Evolutionary conservation across 2,888 invertebrate genomes (phyloP).

Genomic region (Alitta virens): DNA sequence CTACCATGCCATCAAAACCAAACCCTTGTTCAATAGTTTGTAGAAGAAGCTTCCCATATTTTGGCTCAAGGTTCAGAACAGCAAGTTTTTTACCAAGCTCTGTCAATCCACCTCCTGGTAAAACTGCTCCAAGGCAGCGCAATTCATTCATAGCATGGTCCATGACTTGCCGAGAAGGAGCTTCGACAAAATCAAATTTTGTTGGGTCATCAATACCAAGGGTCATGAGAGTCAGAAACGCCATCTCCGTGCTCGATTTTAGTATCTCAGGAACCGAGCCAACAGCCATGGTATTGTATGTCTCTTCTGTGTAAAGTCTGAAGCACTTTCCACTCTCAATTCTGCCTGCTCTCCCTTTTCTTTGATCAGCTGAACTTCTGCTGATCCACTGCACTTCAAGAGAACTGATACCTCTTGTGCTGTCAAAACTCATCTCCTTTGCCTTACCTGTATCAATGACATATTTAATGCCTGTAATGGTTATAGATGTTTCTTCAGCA

Average conservation of each 20-base stretch:
- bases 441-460: slow-evolving; percentile 56
- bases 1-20: slow-evolving; percentile 39
- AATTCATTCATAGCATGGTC: slow-evolving; percentile 37
- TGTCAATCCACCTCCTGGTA: slow-evolving; percentile 36
- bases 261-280: slow-evolving; percentile 52
- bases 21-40: slow-evolving; percentile 33
- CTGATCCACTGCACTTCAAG: slow-evolving; percentile 41
- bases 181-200: slow-evolving; percentile 51
- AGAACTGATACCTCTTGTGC: slow-evolving; percentile 41
- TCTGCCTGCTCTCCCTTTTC: slow-evolving; percentile 57
- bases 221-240: slow-evolving; percentile 46
- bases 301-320: no score
- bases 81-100: slow-evolving; percentile 46
- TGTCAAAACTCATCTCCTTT: slow-evolving; percentile 53
- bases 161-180: slow-evolving; percentile 39
- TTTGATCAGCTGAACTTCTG: slow-evolving; percentile 55
- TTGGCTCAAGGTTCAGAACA: slow-evolving; percentile 47
- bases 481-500: slow-evolving; percentile 57
- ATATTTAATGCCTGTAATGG: slow-evolving; percentile 55
- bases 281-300: slow-evolving; percentile 42
- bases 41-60: slow-evolving; percentile 39
- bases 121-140: slow-evolving; percentile 41
- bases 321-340: slow-evolving; percentile 52
- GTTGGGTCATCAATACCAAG: slow-evolving; percentile 41
- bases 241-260: slow-evolving; percentile 43